phyloP scores from a whole-genome alignment of 2,888 invertebrate genomes.

The Ectemnius lituratus region DNA sequence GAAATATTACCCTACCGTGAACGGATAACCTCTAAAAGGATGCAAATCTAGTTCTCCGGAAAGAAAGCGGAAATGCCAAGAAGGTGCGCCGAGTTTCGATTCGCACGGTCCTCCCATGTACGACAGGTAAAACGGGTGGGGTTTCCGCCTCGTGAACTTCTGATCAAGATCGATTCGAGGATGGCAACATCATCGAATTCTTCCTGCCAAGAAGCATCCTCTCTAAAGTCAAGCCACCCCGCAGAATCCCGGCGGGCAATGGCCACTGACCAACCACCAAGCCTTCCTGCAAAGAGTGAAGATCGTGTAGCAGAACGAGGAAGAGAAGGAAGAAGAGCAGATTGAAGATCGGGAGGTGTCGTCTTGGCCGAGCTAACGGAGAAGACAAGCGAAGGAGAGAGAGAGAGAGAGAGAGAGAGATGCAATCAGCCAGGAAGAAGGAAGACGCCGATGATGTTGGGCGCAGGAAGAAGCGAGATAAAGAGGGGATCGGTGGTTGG shows the following conservation, averaged over 20 bases:
- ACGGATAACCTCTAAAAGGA: conserved; percentile 13
- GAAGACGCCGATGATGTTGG: conserved; percentile 17
- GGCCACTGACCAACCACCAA: no score
- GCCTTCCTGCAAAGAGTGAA: background rate
- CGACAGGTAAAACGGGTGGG: conserved; percentile 62
- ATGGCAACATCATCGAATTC: no score
- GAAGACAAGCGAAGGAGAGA: background rate
- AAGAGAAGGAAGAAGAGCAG: background rate
- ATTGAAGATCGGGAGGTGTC: no score
- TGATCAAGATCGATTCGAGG: conserved; percentile 15
- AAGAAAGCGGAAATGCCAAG: conserved; percentile 51
- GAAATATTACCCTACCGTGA: no score
- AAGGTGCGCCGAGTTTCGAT: conserved; percentile 11
- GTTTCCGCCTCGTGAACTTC: conserved; percentile 57
- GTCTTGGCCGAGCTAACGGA: no score
- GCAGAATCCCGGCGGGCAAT: no score
- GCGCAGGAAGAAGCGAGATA: conserved; percentile 26
- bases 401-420: background rate
- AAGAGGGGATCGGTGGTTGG: conserved; percentile 16
- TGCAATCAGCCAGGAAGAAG: conserved; percentile 21
- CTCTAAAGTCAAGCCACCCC: no score
- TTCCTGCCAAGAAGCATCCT: no score
- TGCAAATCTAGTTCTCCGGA: no score
- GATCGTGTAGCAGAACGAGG: background rate
- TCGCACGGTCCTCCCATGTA: conserved; percentile 32